These are phyloP conservation scores for Trissolcus japonicus DNA, from an alignment of 2,888 invertebrate species.

Conservation along the genomic window DNA sequence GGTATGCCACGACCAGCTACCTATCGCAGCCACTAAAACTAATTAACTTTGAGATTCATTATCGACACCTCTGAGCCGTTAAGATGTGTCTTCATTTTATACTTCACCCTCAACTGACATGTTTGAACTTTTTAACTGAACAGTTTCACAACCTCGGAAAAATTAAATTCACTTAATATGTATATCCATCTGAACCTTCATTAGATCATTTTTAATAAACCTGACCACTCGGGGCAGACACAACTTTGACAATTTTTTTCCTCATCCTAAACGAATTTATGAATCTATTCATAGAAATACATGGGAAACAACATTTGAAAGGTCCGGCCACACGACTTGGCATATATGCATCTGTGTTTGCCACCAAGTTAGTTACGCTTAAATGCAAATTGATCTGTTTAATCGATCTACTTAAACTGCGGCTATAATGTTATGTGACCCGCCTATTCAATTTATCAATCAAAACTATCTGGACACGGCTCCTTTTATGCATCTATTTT, in stretches of 20 bases:
- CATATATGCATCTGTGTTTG: slow-evolving; percentile 64
- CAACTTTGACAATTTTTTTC: too few species aligned
- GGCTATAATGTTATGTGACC: slow-evolving; percentile 58
- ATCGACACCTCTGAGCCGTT: slow-evolving; percentile 67
- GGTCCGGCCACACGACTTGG: slow-evolving; percentile 61
- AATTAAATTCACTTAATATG: too few species aligned
- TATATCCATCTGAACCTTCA: too few species aligned
- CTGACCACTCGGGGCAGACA: too few species aligned
- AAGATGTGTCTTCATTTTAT: slow-evolving; percentile 67
- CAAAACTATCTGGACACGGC: slow-evolving; percentile 34
- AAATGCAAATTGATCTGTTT: slow-evolving; percentile 74
- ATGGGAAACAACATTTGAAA: slow-evolving; percentile 66
- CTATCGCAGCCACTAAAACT: slow-evolving; percentile 69
- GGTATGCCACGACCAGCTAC: slow-evolving; percentile 71
- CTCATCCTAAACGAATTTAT: not conserved
- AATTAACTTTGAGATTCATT: slow-evolving; percentile 74
- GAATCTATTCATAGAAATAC: slow-evolving; percentile 52
- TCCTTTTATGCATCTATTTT: not conserved
- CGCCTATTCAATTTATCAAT: slow-evolving; percentile 41
- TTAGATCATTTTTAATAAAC: too few species aligned
- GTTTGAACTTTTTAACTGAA: not conserved
- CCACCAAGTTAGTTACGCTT: slow-evolving; percentile 75
- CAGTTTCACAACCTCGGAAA: too few species aligned
- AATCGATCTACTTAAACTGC: slow-evolving; percentile 70
- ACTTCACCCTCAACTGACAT: slow-evolving; percentile 44